Evolutionary conservation across 2,113 vertebrate genomes (phyloP).

Genomic region (Phaethornis superciliosus): DNA sequence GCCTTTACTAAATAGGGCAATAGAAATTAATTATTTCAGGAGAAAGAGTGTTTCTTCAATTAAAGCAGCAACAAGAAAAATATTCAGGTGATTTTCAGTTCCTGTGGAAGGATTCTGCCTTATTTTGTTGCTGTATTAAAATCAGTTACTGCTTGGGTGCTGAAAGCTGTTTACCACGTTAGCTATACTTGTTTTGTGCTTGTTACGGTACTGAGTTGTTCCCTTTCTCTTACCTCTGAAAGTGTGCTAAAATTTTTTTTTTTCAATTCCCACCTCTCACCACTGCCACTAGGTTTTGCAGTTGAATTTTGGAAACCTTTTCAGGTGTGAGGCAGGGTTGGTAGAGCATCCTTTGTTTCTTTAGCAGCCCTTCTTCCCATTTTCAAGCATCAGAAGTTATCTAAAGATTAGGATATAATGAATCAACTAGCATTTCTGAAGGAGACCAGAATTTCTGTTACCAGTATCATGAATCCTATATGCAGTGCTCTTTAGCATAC

Average conservation of each 20-base stretch:
- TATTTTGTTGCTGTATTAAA: constrained; percentile 4
- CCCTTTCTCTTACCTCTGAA: background rate
- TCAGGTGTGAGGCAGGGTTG: background rate
- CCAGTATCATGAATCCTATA: background rate
- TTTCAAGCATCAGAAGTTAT: background rate
- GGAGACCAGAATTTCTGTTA: background rate
- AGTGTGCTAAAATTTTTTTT: background rate
- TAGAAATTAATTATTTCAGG: background rate
- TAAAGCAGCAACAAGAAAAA: background rate
- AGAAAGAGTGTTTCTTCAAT: background rate
- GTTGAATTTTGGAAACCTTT: background rate
- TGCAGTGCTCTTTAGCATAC: background rate
- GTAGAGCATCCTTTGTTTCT: background rate
- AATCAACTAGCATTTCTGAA: background rate
- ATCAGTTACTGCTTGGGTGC: background rate
- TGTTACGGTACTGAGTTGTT: background rate
- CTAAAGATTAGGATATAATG: background rate
- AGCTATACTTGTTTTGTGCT: background rate
- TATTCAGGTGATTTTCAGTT: background rate
- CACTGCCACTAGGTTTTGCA: background rate
- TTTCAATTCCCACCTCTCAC: too few relatives aligned
- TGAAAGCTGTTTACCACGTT: background rate
- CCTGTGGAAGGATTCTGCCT: background rate
- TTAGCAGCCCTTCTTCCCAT: background rate
- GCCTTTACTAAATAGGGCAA: background rate